These are phyloP conservation scores for Gallinago undulata DNA, from an alignment of 2,113 vertebrate species.

Conservation along the genomic window DNA sequence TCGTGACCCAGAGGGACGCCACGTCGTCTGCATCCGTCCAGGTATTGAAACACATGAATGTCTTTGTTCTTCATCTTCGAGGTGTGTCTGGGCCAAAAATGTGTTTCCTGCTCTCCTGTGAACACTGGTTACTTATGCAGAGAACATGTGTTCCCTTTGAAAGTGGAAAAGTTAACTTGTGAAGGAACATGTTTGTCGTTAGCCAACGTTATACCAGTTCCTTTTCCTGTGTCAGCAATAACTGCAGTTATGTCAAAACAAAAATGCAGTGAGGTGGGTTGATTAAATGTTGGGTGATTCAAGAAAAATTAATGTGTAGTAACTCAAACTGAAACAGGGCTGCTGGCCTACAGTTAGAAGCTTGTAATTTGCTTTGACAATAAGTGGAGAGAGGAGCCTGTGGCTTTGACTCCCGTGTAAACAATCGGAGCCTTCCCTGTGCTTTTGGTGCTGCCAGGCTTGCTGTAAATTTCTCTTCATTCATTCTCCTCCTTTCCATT, in stretches of 20 bases:
- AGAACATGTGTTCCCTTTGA: not conserved
- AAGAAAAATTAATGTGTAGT: not conserved
- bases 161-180: not conserved
- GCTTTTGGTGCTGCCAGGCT: constrained; percentile 47
- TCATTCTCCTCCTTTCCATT: constrained; percentile 46
- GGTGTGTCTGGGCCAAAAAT: not conserved
- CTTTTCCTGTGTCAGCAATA: constrained; percentile 3
- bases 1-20: constrained; percentile 88
- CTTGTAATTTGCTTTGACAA: not conserved
- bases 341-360: not conserved
- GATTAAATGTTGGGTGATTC: not conserved
- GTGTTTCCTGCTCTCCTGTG: not conserved
- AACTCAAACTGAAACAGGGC: not conserved
- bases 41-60: constrained; percentile 69
- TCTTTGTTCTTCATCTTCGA: accelerated
- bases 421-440: not conserved
- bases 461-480: constrained; percentile 6
- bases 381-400: not conserved
- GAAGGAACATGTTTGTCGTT: not conserved
- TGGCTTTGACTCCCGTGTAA: not conserved
- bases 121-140: not conserved
- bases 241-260: not conserved
- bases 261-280: not conserved
- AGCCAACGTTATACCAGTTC: not conserved
- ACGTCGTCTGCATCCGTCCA: constrained; percentile 90